Conservation (phyloP, 2,888 invertebrate genomes). For the Hirtodrosophila alboralis region DNA sequence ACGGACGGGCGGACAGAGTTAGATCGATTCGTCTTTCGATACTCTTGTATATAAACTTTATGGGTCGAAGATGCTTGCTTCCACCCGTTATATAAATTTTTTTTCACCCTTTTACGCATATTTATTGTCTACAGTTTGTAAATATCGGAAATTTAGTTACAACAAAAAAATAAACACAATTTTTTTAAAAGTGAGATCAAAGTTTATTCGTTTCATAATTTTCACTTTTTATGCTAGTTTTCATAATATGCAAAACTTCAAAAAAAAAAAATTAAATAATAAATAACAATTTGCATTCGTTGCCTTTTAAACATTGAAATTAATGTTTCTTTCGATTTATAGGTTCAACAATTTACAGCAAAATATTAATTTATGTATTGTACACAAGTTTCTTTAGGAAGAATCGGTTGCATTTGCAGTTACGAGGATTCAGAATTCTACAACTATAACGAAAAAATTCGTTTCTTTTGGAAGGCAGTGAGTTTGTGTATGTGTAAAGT, state of each 20-base stretch:
- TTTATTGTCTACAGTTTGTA: too few species aligned
- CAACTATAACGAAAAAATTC: conserved; percentile 38
- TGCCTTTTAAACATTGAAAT: conserved; percentile 69
- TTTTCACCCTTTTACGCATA: too few species aligned
- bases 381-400: conserved; percentile 72
- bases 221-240: conserved; percentile 58
- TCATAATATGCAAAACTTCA: conserved; percentile 57
- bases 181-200: conserved; percentile 66
- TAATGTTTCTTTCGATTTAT: conserved; percentile 61
- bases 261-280: conserved; percentile 70
- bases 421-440: conserved; percentile 52
- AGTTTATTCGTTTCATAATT: conserved; percentile 62
- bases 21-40: too few species aligned
- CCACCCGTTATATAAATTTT: too few species aligned
- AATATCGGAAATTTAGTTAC: too few species aligned
- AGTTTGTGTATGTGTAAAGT: conserved; percentile 52
- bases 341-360: conserved; percentile 65
- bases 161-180: too few species aligned
- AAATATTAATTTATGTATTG: conserved; percentile 69
- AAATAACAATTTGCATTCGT: conserved; percentile 75
- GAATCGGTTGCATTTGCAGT: conserved; percentile 61
- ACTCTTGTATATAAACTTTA: too few species aligned
- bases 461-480: conserved; percentile 68
- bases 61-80: too few species aligned
- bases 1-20: too few species aligned